phyloP scores from a whole-genome alignment of 1,140 invertebrate species.

The Aricia agestis region DNA sequence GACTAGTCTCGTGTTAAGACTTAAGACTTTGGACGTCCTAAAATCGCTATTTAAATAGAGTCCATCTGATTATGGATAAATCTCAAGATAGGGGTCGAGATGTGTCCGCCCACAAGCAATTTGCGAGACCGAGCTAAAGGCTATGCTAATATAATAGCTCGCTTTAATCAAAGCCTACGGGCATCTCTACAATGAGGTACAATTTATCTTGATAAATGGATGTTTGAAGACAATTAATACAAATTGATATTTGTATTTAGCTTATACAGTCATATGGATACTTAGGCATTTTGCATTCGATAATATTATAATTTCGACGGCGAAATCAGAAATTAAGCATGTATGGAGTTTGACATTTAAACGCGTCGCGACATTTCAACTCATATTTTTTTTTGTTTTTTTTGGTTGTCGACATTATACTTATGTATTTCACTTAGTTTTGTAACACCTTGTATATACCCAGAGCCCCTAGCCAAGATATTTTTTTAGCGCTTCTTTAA shows the following conservation, averaged over 20 bases:
- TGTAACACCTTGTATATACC: too few species aligned
- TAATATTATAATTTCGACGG: too few species aligned
- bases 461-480: too few species aligned
- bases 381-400: too few species aligned
- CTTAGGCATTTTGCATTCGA: not conserved
- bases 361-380: too few species aligned
- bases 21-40: too few species aligned
- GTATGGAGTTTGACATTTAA: too few species aligned
- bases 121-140: constrained; percentile 66
- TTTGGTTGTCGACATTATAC: too few species aligned
- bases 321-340: too few species aligned
- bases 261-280: constrained; percentile 7
- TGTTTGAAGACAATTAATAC: constrained; percentile 11
- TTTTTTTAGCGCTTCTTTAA: too few species aligned
- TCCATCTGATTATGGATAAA: not conserved
- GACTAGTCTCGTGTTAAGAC: not conserved
- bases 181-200: constrained; percentile 61
- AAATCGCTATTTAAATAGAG: too few species aligned
- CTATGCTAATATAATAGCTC: constrained; percentile 72
- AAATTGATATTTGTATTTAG: not conserved
- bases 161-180: constrained; percentile 68
- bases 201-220: constrained; percentile 30
- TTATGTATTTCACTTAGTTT: too few species aligned
- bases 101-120: constrained; percentile 53
- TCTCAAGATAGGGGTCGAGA: constrained; percentile 48